Conservation (phyloP, 2,888 invertebrate species). For the Drosophila vallismaia region DNA sequence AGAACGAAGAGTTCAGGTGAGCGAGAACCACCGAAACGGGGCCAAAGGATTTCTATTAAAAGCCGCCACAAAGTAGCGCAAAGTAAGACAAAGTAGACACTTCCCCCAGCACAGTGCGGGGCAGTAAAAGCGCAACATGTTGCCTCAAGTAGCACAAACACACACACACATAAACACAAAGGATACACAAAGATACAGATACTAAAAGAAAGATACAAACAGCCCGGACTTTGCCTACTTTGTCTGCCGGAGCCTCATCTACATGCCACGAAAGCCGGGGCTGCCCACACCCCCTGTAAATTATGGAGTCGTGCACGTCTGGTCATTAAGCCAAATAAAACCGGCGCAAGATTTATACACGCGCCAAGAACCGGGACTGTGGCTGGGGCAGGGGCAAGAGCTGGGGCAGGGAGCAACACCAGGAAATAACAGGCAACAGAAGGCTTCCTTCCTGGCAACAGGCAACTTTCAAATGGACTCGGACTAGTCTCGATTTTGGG, state of each 20-base stretch:
- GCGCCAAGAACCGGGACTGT: slow-evolving; percentile 47
- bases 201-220: slow-evolving; percentile 23
- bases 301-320: slow-evolving; percentile 82
- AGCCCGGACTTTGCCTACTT: slow-evolving; percentile 67
- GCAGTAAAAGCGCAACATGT: slow-evolving; percentile 75
- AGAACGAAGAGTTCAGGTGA: slow-evolving; percentile 17
- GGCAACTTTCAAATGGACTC: slow-evolving; percentile 68
- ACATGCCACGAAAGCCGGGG: slow-evolving; percentile 50
- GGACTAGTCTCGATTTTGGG: slow-evolving; percentile 57
- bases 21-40: slow-evolving; percentile 47
- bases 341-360: slow-evolving; percentile 81
- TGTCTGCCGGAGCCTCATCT: slow-evolving; percentile 66
- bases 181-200: slow-evolving; percentile 12
- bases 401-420: slow-evolving; percentile 1
- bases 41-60: slow-evolving; percentile 75
- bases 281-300: slow-evolving; percentile 62
- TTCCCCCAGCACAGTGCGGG: slow-evolving; percentile 17
- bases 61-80: slow-evolving; percentile 75
- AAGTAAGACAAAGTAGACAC: slow-evolving; percentile 76
- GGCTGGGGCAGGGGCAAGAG: neutral
- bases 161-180: slow-evolving; percentile 15
- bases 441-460: slow-evolving; percentile 41
- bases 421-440: slow-evolving; percentile 30
- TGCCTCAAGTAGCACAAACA: slow-evolving; percentile 62
- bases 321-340: slow-evolving; percentile 83